Base-by-base conservation (phyloP, 2,113 vertebrate species). In the Malurus melanocephalus region DNA sequence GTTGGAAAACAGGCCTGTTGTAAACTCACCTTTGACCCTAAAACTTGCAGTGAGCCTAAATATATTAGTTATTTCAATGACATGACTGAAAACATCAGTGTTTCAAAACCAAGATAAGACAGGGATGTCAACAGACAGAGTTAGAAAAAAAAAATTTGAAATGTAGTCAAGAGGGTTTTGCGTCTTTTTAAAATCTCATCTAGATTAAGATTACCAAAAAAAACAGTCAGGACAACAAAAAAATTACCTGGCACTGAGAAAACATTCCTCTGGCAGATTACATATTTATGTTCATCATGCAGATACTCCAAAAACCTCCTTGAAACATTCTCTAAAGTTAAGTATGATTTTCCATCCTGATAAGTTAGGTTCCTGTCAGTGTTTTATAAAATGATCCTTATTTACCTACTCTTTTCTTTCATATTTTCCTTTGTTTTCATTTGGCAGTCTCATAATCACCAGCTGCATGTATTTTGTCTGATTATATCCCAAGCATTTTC, bases 181-280 rank as follows among this genome's bases (percentile, higher is more conserved):
- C 49, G 24, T 11, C 1, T 42, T 88, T 86, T 67, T 45, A 6
- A 2, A 78, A 75, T 27, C 16, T 72, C 30, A 56, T 33, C 51
- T 84, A 90, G 13, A 84, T 81, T 68, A 77, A 43, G 19, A 75
- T 79, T 9, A 5, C 45, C 64, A 79, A 27, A 52, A 42, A 18
- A 71, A 56, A 40, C 21, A 57, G 10, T n/a, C 32, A 45, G 23
- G 15, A 56, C 4, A 11, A 76, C 13, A 78, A 51, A 45, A 80
- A 72, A 76, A 61, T 52, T 42, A 80, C 49, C 71, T 91, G 80
- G 66, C 84, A 93, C 42, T 17, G 72, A 20, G 45, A 92, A 87
- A 94, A 53, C 78, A 68, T 87, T 93, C 85, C 85, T 93, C 67
- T 91, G 78, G 84, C 84, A 6, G 35, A 67, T 78, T 43, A 71